These are phyloP conservation scores for Brevimyrus niger DNA, from an alignment of 2,113 vertebrate genomes.

Conservation along the genomic window DNA sequence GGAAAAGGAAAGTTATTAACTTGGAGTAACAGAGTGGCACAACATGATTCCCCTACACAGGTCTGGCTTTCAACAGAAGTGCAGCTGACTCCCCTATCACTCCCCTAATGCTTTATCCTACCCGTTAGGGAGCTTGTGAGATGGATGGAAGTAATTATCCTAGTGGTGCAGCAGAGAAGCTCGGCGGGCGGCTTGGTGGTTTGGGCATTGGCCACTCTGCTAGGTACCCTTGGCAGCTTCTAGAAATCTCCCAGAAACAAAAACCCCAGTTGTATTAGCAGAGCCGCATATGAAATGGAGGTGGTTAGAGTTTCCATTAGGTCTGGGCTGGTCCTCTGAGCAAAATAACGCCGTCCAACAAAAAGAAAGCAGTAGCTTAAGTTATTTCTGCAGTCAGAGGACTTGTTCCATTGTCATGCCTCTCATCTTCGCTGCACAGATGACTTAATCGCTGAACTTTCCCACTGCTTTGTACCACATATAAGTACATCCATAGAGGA, in stretches of 20 bases:
- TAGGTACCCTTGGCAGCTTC: neutral
- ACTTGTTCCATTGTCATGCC: neutral
- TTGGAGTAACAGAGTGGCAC: slow-evolving; percentile 12
- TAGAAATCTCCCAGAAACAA: neutral
- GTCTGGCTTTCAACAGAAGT: neutral
- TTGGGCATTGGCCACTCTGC: neutral
- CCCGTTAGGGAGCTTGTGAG: neutral
- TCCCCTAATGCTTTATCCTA: neutral
- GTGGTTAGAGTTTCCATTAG: neutral
- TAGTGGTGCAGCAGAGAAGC: neutral
- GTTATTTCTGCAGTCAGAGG: neutral
- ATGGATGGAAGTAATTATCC: neutral
- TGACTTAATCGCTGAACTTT: neutral
- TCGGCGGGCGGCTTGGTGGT: neutral
- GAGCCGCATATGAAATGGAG: neutral
- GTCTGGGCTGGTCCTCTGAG: neutral
- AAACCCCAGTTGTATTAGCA: neutral
- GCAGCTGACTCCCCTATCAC: neutral
- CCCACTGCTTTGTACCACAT: neutral
- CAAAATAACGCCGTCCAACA: neutral
- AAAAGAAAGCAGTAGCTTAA: neutral
- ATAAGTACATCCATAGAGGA: neutral
- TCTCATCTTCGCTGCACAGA: neutral
- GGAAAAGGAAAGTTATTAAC: neutral
- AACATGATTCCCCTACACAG: neutral